A percentile compares a stretch with the other conserved stretches of the same genome.
These are phyloP conservation scores for Agapostemon virescens DNA, from an alignment of 2,888 invertebrate species.

Conservation along the genomic window DNA sequence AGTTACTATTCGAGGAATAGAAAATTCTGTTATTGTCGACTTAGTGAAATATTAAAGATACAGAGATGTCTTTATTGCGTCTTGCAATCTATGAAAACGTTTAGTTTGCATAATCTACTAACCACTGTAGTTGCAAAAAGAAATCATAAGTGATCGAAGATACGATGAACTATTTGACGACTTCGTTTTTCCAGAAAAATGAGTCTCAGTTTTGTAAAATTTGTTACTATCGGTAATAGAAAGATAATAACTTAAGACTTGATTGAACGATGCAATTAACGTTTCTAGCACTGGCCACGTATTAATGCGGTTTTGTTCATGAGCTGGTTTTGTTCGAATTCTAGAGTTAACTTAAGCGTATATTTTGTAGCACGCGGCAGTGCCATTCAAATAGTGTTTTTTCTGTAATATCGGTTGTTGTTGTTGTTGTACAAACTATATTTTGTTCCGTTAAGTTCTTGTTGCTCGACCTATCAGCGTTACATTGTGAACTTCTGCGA, in stretches of 20 bases:
- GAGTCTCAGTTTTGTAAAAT: background rate
- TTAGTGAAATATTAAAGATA: background rate
- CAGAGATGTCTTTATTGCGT: too few relatives aligned
- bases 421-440: slow-evolving; percentile 60
- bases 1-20: too few relatives aligned
- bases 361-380: background rate
- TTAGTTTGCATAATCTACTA: too few relatives aligned
- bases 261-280: background rate
- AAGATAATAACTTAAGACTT: background rate
- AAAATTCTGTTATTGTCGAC: background rate
- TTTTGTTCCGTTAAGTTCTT: slow-evolving; percentile 61
- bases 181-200: background rate
- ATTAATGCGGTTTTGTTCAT: background rate
- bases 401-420: slow-evolving; percentile 58
- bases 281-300: background rate
- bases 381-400: slow-evolving; percentile 18
- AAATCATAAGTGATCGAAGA: background rate
- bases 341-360: background rate
- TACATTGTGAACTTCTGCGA: slow-evolving; percentile 38
- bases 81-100: too few relatives aligned
- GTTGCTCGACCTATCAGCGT: slow-evolving; percentile 55
- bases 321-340: slow-evolving; percentile 10
- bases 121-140: background rate
- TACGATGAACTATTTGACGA: background rate
- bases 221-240: background rate